Evolutionary conservation across 2,888 invertebrate genomes (phyloP).

Genomic region (Saturnia japonica): DNA sequence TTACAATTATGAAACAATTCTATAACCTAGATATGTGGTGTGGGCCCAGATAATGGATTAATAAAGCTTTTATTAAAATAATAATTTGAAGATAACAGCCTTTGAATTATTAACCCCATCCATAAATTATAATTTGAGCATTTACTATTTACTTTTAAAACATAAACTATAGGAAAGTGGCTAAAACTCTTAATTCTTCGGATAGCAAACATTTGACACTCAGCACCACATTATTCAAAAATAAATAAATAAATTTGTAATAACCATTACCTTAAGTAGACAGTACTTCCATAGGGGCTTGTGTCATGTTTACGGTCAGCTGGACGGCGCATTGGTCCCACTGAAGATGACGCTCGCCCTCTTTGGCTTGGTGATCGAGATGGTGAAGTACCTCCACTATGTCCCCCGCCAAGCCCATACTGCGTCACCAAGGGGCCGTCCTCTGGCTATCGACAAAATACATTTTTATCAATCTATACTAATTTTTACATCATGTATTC

Average conservation of each 20-base stretch:
- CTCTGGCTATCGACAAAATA: constrained; percentile 69
- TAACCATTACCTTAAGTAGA: constrained; percentile 76
- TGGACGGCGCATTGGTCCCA: constrained; percentile 90
- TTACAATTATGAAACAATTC: no score
- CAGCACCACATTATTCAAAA: no score
- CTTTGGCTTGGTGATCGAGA: constrained; percentile 67
- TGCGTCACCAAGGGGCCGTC: constrained; percentile 66
- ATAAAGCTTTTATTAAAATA: no score
- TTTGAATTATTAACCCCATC: no score
- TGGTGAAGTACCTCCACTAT: constrained; percentile 68
- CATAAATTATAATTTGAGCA: no score
- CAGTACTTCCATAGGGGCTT: constrained; percentile 90
- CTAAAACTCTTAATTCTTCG: no score
- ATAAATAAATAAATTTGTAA: background rate
- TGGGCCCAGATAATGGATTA: no score
- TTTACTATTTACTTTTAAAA: no score
- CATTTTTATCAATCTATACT: background rate
- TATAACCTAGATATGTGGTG: no score
- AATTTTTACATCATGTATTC: background rate
- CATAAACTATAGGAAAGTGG: no score
- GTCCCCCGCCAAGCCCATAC: constrained; percentile 63
- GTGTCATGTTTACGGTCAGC: constrained; percentile 91
- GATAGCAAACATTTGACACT: no score
- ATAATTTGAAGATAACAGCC: no score
- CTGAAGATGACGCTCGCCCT: constrained; percentile 73